These are phyloP conservation scores for Lipophrys pholis DNA, from an alignment of 2,113 vertebrate genomes.

Conservation along the genomic window DNA sequence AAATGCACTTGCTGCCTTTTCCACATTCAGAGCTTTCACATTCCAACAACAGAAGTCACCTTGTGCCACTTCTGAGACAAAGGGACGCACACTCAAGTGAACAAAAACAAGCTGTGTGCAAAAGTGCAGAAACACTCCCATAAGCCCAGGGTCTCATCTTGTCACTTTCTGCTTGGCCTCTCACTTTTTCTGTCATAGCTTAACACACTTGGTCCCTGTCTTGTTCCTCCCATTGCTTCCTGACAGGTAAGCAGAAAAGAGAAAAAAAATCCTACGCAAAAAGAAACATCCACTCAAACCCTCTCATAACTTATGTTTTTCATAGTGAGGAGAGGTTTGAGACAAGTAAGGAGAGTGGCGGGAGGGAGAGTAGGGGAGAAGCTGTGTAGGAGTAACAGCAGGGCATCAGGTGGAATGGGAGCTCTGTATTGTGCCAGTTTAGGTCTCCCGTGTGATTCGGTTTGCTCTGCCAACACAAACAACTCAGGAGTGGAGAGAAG, in stretches of 20 bases:
- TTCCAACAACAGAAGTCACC: neutral
- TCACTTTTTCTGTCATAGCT: constrained; percentile 18
- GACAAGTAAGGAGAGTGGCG: neutral
- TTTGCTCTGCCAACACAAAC: constrained; percentile 70
- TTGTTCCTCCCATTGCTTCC: constrained; percentile 4
- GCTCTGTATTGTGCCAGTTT: constrained; percentile 46
- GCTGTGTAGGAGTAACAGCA: constrained; percentile 32
- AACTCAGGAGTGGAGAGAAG: constrained; percentile 39
- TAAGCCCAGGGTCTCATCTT: constrained; percentile 6
- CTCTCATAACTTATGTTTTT: constrained; percentile 10
- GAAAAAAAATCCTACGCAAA: neutral
- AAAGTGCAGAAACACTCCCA: neutral
- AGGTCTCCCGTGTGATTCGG: constrained; percentile 54
- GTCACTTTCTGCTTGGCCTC: constrained; percentile 22
- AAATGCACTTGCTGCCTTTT: too few relatives aligned
- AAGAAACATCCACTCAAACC: constrained; percentile 21
- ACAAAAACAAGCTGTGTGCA: constrained; percentile 5
- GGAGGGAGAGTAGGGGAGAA: constrained; percentile 22
- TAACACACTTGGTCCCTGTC: neutral
- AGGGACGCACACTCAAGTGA: neutral
- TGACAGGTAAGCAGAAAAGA: constrained; percentile 7
- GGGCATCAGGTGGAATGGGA: constrained; percentile 59
- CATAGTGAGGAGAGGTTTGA: neutral
- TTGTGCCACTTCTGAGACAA: neutral
- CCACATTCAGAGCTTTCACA: neutral